Base-by-base conservation (phyloP, 2,113 vertebrate genomes). In the Ranitomeya variabilis region DNA sequence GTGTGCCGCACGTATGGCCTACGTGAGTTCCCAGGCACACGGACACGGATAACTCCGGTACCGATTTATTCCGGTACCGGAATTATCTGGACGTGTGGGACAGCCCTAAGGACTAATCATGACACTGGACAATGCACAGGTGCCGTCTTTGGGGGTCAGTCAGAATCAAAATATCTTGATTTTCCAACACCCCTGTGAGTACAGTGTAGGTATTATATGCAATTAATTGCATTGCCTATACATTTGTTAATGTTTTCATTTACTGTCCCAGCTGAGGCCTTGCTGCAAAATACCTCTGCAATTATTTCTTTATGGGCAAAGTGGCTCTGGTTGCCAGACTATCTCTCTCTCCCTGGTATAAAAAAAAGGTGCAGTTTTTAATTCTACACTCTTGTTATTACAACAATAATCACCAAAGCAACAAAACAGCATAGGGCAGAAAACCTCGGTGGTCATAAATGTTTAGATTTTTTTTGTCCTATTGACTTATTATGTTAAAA, bases 361-460 rank as follows among this genome's bases (percentile, higher is more conserved):
- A 71, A 88, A 71, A 88, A 26, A 74, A 90, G 81, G 86, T 59
- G 0, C 15, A 55, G 52, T 55, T 45, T 12, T 0, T 0, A 79
- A 31, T 23, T 85, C 87, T 89, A 87, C 26, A 55, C 1, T 89
- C 90, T 90, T 89, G 88, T 90, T 91, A 83, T 86, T 90, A 87
- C 78, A 82, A 82, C 64, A 88, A 77, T 83, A 88, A 88, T 83
- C 57, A 77, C 80, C 57, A 76, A 73, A 82, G 78, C 78, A 21
- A 14, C 26, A 37, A 81, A 19, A 45, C 37, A 62, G 45, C 87
- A 78, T 52, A 82, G 79, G 81, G 87, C 64, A 64, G 78, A 89
- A 66, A 77, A 7, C 60, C 78, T 77, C 26, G 11, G 54, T 6
- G 71, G 37, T n/a, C 57, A 76, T 88, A 82, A 82, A 69, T 71